Conservation (phyloP, 2,888 invertebrate genomes). For the Ophion slaviceki region DNA sequence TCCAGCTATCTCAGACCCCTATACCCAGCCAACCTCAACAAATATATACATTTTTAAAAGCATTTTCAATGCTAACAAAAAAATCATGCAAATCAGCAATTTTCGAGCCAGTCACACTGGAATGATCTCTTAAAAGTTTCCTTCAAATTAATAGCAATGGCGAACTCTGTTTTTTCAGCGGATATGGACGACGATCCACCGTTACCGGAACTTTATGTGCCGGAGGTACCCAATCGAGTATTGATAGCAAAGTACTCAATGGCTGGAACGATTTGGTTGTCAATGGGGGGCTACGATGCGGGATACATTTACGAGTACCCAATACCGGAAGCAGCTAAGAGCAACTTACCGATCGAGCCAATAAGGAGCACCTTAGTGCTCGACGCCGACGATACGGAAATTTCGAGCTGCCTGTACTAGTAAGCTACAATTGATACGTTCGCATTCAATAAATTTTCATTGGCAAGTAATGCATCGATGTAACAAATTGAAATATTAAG, state of each 20-base stretch:
- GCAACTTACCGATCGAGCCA: conserved; percentile 80
- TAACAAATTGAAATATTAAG: too few relatives aligned
- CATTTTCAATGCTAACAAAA: too few relatives aligned
- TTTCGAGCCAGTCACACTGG: neutral
- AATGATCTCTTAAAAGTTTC: neutral
- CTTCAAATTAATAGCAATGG: neutral
- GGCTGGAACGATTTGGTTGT: conserved; percentile 86
- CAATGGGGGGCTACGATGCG: conserved; percentile 88
- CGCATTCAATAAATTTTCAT: neutral
- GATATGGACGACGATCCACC: conserved; percentile 86
- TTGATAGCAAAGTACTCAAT: conserved; percentile 85
- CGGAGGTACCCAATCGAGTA: conserved; percentile 86
- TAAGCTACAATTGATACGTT: conserved; percentile 76
- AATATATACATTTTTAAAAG: too few relatives aligned
- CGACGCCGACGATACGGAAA: conserved; percentile 86
- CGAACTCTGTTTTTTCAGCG: conserved; percentile 77
- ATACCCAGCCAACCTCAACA: too few relatives aligned
- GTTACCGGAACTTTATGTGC: conserved; percentile 84
- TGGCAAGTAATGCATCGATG: neutral
- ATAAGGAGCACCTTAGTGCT: conserved; percentile 83
- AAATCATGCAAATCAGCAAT: too few relatives aligned
- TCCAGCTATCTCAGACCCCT: too few relatives aligned
- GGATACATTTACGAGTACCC: conserved; percentile 88
- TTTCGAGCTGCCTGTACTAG: conserved; percentile 85
- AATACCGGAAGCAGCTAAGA: conserved; percentile 59